phyloP scores from a whole-genome alignment of 2,888 invertebrate species.

The Eumerus sabulonum region DNA sequence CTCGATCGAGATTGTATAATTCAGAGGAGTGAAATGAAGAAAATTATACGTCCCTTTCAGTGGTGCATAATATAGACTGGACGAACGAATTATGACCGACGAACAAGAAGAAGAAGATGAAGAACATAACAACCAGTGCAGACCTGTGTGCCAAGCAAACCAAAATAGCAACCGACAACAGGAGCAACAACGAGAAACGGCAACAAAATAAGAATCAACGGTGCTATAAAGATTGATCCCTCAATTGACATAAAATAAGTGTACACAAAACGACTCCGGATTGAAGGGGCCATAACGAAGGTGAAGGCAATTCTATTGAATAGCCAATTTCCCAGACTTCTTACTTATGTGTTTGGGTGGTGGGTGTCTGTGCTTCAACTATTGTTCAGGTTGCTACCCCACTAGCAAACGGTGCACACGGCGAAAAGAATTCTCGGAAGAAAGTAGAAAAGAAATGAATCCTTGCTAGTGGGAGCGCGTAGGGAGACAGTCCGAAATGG shows the following conservation, averaged over 20 bases:
- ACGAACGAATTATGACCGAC: constrained; percentile 47
- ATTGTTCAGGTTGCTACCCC: too few relatives aligned
- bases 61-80: neutral
- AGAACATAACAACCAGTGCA: too few relatives aligned
- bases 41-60: constrained; percentile 29
- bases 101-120: too few relatives aligned
- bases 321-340: constrained; percentile 60
- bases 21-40: constrained; percentile 42
- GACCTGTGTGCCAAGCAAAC: constrained; percentile 19
- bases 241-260: constrained; percentile 68
- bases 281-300: constrained; percentile 58
- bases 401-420: too few relatives aligned
- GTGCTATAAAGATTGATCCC: constrained; percentile 66
- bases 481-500: constrained; percentile 25
- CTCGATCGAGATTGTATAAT: constrained; percentile 31
- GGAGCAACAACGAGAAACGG: constrained; percentile 17
- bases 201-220: constrained; percentile 53
- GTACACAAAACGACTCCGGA: constrained; percentile 59
- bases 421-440: constrained; percentile 19
- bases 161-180: constrained; percentile 21
- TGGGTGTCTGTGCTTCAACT: too few relatives aligned
- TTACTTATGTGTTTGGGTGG: too few relatives aligned
- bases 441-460: constrained; percentile 42
- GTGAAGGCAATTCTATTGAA: constrained; percentile 65
- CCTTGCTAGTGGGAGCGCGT: constrained; percentile 26